phyloP scores from a whole-genome alignment of 2,888 invertebrate genomes.

The Drosophila mimetica region DNA sequence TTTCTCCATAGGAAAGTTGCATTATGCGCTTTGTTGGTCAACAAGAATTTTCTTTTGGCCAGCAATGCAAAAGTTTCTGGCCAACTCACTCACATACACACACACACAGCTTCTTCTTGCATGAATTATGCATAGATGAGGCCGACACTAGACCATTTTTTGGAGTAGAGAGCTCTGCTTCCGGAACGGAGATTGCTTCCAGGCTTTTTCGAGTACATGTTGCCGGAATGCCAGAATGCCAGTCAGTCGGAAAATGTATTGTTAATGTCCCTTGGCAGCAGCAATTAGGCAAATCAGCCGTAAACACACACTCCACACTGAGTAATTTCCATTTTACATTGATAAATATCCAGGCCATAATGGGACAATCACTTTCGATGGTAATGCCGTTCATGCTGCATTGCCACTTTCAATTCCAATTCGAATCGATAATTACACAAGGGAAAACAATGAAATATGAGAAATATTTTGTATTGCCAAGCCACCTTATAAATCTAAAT shows the following conservation, averaged over 20 bases:
- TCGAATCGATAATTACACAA: slow-evolving; percentile 7
- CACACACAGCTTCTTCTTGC: not conserved
- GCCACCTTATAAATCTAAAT: too few species aligned
- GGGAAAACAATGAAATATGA: not conserved
- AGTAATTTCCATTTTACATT: slow-evolving; percentile 26
- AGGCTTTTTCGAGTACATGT: not conserved
- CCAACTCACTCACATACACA: slow-evolving; percentile 2
- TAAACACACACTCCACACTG: slow-evolving; percentile 32
- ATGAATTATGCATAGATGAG: slow-evolving; percentile 37
- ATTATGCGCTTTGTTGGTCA: slow-evolving; percentile 74
- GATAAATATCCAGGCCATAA: slow-evolving; percentile 9
- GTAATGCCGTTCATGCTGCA: not conserved
- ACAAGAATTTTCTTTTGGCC: slow-evolving; percentile 54
- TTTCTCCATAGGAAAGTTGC: slow-evolving; percentile 45
- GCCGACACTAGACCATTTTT: slow-evolving; percentile 6
- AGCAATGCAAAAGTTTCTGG: slow-evolving; percentile 44
- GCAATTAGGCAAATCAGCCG: slow-evolving; percentile 46
- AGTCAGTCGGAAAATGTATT: slow-evolving; percentile 40
- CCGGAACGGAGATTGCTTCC: slow-evolving; percentile 15
- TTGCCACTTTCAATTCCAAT: not conserved
- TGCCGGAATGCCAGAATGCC: not conserved
- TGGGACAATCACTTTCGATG: slow-evolving; percentile 15
- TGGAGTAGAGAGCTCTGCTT: not conserved
- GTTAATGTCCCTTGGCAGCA: slow-evolving; percentile 41
- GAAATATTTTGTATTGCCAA: not conserved